phyloP scores from a whole-genome alignment of 2,797 vertebrate species.

The Xyrichtys novacula region DNA sequence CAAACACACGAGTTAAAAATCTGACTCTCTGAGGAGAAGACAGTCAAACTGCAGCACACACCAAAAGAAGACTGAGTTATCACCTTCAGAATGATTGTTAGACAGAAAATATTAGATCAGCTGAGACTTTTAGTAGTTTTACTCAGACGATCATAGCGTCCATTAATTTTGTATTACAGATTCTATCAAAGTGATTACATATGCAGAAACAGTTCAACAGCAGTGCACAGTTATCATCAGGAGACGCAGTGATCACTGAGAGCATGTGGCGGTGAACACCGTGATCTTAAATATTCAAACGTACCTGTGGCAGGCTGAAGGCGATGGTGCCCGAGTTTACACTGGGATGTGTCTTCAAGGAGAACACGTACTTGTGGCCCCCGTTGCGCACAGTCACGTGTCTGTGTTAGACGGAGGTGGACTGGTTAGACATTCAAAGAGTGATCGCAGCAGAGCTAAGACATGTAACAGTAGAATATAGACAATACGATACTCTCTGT shows the following conservation, averaged over 20 bases:
- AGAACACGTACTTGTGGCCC: slow-evolving; percentile 92
- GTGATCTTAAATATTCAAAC: not conserved
- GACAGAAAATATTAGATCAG: not conserved
- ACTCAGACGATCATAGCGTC: too few relatives aligned
- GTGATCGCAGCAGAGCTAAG: too few relatives aligned
- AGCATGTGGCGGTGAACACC: not conserved
- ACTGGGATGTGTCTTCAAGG: slow-evolving; percentile 87
- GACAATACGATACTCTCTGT: not conserved
- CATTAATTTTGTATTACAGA: not conserved
- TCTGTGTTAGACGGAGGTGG: slow-evolving; percentile 65
- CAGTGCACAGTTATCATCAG: not conserved
- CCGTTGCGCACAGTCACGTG: slow-evolving; percentile 91
- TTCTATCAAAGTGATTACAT: not conserved
- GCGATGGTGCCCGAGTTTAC: slow-evolving; percentile 89
- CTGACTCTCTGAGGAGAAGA: not conserved
- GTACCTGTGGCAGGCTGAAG: slow-evolving; percentile 96
- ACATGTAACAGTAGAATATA: not conserved
- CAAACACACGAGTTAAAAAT: slow-evolving; percentile 14
- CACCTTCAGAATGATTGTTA: not conserved
- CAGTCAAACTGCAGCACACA: not conserved
- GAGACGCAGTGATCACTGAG: not conserved
- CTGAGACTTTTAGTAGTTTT: too few relatives aligned
- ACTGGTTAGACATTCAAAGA: not conserved
- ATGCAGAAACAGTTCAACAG: not conserved
- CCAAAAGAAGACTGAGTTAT: not conserved